These are phyloP conservation scores for Podarcis lilfordi DNA, from an alignment of 2,797 vertebrate genomes.

Conservation along the genomic window DNA sequence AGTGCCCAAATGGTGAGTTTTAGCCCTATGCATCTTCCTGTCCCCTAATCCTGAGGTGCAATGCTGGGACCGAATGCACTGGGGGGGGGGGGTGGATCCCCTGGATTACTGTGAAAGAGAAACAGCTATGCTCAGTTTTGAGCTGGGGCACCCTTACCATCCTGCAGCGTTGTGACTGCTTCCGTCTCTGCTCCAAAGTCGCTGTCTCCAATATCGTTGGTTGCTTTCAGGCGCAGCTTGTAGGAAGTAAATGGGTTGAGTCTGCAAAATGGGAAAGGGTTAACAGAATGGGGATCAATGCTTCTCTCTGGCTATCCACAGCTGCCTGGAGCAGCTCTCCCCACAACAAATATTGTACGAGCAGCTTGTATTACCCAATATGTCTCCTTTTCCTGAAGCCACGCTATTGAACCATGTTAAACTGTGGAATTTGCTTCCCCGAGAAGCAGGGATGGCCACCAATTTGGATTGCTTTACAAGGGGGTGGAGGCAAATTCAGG, in stretches of 20 bases:
- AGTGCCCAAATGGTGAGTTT: not conserved
- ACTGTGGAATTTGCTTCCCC: not conserved
- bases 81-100: not conserved
- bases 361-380: accelerated
- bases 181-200: conserved; percentile 86
- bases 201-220: conserved; percentile 91
- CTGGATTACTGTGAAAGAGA: accelerated
- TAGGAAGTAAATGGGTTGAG: conserved; percentile 91
- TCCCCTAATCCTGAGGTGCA: accelerated
- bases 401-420: not conserved
- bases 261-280: conserved; percentile 62
- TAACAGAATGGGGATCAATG: not conserved
- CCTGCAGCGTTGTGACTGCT: conserved; percentile 85
- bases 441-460: not conserved
- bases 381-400: accelerated
- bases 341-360: not conserved
- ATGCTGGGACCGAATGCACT: not conserved
- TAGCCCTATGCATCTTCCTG: not conserved
- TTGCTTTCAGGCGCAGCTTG: conserved; percentile 88
- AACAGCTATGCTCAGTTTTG: accelerated
- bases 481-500: not conserved
- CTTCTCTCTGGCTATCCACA: no score
- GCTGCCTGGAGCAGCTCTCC: not conserved
- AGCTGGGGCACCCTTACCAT: conserved; percentile 75
- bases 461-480: no score